phyloP scores from a whole-genome alignment of 2,888 invertebrate species.

The Agrotis clavis region DNA sequence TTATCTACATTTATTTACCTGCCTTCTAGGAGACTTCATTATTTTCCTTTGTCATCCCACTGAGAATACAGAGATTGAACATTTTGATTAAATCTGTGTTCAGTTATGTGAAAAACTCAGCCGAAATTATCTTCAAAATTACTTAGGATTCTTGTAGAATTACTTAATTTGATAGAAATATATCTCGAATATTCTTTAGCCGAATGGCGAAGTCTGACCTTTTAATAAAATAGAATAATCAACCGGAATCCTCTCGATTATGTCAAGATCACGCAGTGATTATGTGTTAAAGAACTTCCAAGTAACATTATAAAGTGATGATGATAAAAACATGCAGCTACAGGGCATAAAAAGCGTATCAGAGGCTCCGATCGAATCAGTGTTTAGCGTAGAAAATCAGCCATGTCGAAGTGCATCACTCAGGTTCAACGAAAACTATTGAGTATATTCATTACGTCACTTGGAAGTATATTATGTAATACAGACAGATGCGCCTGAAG shows the following conservation, averaged over 20 bases:
- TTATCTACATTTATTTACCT: slow-evolving; percentile 47
- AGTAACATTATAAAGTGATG: not conserved
- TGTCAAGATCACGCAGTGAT: slow-evolving; percentile 20
- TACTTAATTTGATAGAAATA: slow-evolving; percentile 13
- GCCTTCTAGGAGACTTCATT: slow-evolving; percentile 34
- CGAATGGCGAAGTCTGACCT: slow-evolving; percentile 9
- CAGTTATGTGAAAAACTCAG: not conserved
- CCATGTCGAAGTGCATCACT: slow-evolving; percentile 1
- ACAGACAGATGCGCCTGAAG: not conserved
- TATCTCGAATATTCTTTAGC: not conserved
- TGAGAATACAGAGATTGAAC: slow-evolving; percentile 18
- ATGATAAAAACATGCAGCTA: not conserved
- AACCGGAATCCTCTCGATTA: slow-evolving; percentile 28
- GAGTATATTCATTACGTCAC: not conserved
- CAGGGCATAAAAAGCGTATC: not conserved
- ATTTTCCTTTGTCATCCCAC: slow-evolving; percentile 40
- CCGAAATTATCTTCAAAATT: slow-evolving; percentile 17
- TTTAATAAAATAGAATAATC: slow-evolving; percentile 11
- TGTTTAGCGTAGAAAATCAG: not conserved
- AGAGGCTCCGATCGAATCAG: not conserved
- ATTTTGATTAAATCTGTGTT: slow-evolving; percentile 18
- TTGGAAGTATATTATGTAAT: no score
- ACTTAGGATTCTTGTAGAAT: slow-evolving; percentile 8
- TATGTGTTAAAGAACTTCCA: not conserved
- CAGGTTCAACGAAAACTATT: not conserved